Base-by-base conservation (phyloP, 2,888 invertebrate species). In the Drosophila tanythrix region DNA sequence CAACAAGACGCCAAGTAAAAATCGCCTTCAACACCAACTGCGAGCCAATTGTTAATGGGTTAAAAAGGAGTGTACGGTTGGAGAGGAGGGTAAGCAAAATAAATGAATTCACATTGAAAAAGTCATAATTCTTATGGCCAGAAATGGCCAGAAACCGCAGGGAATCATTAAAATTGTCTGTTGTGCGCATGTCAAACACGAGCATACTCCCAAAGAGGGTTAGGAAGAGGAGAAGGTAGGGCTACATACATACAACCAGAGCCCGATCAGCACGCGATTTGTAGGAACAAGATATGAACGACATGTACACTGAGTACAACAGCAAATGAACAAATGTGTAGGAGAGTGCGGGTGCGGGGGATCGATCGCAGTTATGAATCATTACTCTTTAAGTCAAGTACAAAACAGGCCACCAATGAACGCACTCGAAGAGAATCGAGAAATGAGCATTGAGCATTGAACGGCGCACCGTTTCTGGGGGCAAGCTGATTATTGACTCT, bases 161-260 rank as follows among this genome's bases (percentile, higher is more conserved):
- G 89, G 88, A 89, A 86, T 86, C 87, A 87, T 87, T 87, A 87
- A 82, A 89, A 75, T 82, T 82, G 75, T 84, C 76, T 88, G 89
- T 87, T 81, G 89, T 71, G 76, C 75, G 87, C 84, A 82, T 87
- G 86, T 87, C 87, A 89, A 87, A 87, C 87, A 87, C 79, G 69
- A 73, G 75, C 61, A 56, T 50, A 48, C 40, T 31, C 27, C 38
- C 67, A 62, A 53, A 27, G 46, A 15, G 52, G 36, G 58, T n/a
- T 43, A n/a, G 57, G 27, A n/a, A 29, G 50, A 31, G 55, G 51
- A 48, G 66, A 55, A 60, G 55, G 74, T 63, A 48, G 74, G 69
- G 61, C 61, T 43, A 75, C 68, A 66, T 43, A 75, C 68, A 66
- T 27, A 68, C 62, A 65, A 55, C 55, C 71, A 58, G 43, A 59